phyloP scores from a whole-genome alignment of 2,113 vertebrate genomes.

The Capreolus pygargus region DNA sequence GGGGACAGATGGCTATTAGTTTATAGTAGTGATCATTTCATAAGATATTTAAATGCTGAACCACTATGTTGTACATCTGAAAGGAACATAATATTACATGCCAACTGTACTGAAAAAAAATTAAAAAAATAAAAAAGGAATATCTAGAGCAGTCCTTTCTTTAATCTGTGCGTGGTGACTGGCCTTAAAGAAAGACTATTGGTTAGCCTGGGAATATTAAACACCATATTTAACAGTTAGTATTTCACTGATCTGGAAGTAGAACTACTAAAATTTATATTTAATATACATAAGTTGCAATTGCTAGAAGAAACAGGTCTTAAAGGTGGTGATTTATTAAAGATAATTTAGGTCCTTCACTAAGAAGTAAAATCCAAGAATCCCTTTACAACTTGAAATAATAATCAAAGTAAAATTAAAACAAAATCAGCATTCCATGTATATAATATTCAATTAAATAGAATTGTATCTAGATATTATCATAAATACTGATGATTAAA shows the following conservation, averaged over 20 bases:
- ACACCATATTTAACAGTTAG: not conserved
- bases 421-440: not conserved
- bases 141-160: not conserved
- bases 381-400: not conserved
- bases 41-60: not conserved
- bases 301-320: not conserved
- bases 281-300: not conserved
- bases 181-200: not conserved
- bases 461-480: not conserved
- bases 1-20: not conserved
- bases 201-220: not conserved
- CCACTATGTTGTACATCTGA: not conserved
- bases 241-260: not conserved
- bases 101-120: not conserved
- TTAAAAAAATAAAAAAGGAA: not conserved
- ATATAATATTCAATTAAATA: not conserved
- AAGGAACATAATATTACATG: not conserved
- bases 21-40: not conserved
- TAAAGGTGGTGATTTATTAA: not conserved
- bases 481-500: not conserved
- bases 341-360: not conserved
- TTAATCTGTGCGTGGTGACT: rapidly evolving
- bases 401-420: slow-evolving; percentile 15
- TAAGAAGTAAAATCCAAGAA: not conserved
- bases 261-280: not conserved